A percentile compares a stretch with the other conserved stretches of the same genome.
Evolutionary conservation across 2,797 vertebrate genomes (phyloP).

Genomic region (Pseudochaenichthys georgianus): DNA sequence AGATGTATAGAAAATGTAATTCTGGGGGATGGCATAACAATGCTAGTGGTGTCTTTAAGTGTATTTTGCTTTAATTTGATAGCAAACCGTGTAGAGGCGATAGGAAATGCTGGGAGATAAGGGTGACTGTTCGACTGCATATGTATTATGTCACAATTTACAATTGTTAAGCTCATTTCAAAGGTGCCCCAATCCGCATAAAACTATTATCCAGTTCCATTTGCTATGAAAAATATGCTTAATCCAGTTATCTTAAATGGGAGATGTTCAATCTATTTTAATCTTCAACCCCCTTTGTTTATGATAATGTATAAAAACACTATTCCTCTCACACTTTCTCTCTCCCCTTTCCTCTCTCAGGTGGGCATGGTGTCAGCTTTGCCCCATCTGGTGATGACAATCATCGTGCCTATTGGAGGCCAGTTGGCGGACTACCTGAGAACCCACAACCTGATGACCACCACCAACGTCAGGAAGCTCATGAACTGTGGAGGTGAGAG

Average conservation of each 20-base stretch:
- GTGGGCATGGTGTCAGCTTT: conserved; percentile 96
- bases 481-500: conserved; percentile 96
- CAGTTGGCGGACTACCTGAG: conserved; percentile 95
- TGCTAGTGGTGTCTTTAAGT: background rate
- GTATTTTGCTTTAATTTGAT: background rate
- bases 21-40: background rate
- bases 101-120: background rate
- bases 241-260: background rate
- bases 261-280: background rate
- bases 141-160: background rate
- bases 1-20: background rate
- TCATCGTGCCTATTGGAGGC: conserved; percentile 96
- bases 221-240: background rate
- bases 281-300: background rate
- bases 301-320: background rate
- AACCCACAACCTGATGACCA: conserved; percentile 93
- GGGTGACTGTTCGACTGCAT: background rate
- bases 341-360: conserved; percentile 68
- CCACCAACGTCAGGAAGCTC: conserved; percentile 95
- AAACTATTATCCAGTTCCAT: background rate
- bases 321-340: background rate
- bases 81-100: background rate
- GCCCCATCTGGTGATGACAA: conserved; percentile 98
- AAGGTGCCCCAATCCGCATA: background rate
- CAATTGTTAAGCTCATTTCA: background rate